These are phyloP conservation scores for Ostrea denselamellosa DNA, from an alignment of 1,140 invertebrate species.

Conservation along the genomic window DNA sequence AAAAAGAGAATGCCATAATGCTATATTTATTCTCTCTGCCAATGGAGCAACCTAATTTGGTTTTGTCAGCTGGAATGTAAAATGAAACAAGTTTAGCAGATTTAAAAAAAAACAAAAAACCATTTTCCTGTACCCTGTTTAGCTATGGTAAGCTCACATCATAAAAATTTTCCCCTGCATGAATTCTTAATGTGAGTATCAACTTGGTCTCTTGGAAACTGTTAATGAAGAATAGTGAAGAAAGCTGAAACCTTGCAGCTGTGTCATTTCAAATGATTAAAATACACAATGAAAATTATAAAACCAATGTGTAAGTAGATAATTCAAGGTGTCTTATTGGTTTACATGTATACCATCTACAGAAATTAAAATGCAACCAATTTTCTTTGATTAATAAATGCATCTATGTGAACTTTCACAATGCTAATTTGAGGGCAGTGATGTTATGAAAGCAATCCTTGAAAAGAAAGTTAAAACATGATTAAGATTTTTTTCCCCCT, in stretches of 20 bases:
- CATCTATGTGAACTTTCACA: neutral
- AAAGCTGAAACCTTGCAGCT: neutral
- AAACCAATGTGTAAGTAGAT: neutral
- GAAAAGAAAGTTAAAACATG: neutral
- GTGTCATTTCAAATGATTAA: too few species aligned
- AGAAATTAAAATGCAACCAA: neutral
- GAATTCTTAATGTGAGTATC: neutral
- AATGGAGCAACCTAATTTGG: constrained; percentile 4
- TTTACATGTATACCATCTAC: neutral
- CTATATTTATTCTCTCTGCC: neutral
- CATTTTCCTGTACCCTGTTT: neutral
- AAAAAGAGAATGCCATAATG: neutral
- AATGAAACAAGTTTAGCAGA: constrained; percentile 1
- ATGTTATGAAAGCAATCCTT: constrained; percentile 9
- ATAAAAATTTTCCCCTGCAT: neutral
- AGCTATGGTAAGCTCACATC: neutral
- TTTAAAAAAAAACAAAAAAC: too few species aligned
- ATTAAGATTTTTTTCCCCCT: neutral
- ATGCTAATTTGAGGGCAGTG: neutral
- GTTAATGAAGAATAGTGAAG: neutral
- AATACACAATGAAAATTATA: neutral
- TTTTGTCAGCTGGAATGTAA: constrained; percentile 29
- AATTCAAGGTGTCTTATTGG: neutral
- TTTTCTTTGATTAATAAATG: constrained; percentile 1
- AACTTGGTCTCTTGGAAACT: neutral